These are phyloP conservation scores for Poeciliopsis turneri DNA, from an alignment of 2,797 vertebrate genomes.

Conservation along the genomic window DNA sequence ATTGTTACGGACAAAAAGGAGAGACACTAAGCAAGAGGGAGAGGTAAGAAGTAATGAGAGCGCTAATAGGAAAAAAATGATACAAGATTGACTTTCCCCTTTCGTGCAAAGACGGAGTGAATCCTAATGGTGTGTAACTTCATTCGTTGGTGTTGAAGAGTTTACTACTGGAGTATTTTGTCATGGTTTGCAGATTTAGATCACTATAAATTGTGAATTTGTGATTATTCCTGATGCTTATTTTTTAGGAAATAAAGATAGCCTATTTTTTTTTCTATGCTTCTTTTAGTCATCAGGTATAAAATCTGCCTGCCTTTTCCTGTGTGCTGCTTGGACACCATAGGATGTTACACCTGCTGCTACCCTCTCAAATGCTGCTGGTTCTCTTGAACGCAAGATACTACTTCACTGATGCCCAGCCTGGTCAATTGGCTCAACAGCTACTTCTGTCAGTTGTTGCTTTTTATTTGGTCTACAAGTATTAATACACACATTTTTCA, in stretches of 20 bases:
- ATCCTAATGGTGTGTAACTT: conserved; percentile 56
- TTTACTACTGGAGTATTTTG: conserved; percentile 20
- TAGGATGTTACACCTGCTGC: not conserved
- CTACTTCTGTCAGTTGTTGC: not conserved
- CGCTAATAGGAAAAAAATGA: conserved; percentile 73
- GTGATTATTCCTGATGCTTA: not conserved
- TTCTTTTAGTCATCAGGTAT: not conserved
- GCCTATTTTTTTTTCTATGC: not conserved
- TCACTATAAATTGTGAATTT: conserved; percentile 3
- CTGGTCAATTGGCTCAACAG: not conserved
- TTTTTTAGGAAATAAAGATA: not conserved
- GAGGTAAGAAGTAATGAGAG: conserved; percentile 68
- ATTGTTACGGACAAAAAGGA: conserved; percentile 72
- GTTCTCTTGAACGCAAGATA: not conserved
- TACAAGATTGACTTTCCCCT: conserved; percentile 63
- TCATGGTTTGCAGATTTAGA: conserved; percentile 22
- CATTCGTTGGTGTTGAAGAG: conserved; percentile 26
- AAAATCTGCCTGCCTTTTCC: not conserved
- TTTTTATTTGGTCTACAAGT: not conserved
- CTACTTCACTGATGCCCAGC: not conserved
- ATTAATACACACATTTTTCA: not conserved
- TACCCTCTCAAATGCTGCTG: not conserved
- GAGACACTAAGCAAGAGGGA: conserved; percentile 68
- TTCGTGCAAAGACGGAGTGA: conserved; percentile 40
- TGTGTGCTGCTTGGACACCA: not conserved